Conservation (phyloP, 2,888 invertebrate genomes). For the Strigamia maritima region DNA sequence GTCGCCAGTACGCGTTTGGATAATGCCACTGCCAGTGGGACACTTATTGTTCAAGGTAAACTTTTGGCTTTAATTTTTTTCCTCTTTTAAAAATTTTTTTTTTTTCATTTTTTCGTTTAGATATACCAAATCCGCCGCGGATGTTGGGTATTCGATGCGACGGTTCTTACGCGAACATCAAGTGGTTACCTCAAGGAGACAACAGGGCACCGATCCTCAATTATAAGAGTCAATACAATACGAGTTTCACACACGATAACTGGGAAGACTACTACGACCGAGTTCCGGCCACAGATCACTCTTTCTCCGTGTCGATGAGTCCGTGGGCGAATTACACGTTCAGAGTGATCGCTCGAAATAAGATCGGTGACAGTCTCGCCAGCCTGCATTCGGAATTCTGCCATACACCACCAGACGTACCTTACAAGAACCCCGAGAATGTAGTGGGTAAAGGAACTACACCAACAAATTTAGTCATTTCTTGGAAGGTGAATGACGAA, state of each 20-base stretch:
- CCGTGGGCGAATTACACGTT: constrained; percentile 97
- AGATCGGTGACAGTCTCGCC: constrained; percentile 82
- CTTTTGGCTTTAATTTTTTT: no score
- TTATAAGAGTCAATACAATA: constrained; percentile 88
- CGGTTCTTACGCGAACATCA: constrained; percentile 68
- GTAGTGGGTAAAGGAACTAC: constrained; percentile 83
- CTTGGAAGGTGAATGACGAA: constrained; percentile 79
- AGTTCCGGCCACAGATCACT: constrained; percentile 69
- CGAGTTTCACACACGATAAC: constrained; percentile 84
- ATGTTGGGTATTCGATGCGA: constrained; percentile 67
- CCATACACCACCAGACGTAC: constrained; percentile 79
- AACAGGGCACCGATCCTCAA: constrained; percentile 90
- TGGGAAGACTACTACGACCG: constrained; percentile 77
- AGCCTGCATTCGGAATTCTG: constrained; percentile 81
- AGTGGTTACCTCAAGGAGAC: constrained; percentile 88
- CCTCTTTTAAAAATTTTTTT: not conserved
- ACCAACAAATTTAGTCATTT: constrained; percentile 85
- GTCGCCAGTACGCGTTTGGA: constrained; percentile 87
- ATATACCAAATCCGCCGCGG: constrained; percentile 83
- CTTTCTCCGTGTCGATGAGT: constrained; percentile 60
- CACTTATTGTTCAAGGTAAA: constrained; percentile 82
- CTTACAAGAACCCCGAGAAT: constrained; percentile 88
- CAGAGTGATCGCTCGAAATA: constrained; percentile 86
- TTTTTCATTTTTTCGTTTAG: constrained; percentile 54
- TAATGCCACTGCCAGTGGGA: constrained; percentile 76